These are phyloP conservation scores for Psittacula derbiana DNA, from an alignment of 2,797 vertebrate species.

Conservation along the genomic window DNA sequence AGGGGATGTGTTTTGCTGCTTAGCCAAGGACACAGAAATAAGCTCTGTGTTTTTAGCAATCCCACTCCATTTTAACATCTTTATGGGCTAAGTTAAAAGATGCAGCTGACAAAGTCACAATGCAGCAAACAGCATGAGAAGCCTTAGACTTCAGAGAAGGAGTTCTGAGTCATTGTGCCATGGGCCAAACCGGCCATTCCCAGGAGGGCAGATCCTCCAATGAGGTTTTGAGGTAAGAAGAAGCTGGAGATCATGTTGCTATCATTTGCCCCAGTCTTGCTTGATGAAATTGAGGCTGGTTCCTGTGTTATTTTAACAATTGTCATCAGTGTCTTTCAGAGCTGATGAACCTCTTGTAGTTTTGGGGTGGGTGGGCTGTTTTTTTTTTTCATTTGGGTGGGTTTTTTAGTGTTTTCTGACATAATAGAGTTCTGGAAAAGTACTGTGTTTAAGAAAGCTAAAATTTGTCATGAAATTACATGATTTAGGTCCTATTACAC, in stretches of 20 bases:
- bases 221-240: neutral
- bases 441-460: neutral
- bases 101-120: neutral
- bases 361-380: neutral
- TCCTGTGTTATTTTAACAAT: neutral
- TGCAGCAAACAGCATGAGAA: neutral
- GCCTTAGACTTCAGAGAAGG: neutral
- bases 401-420: neutral
- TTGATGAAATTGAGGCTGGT: neutral
- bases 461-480: neutral
- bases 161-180: neutral
- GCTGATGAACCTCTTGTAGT: neutral
- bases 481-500: neutral
- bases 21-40: neutral
- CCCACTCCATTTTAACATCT: neutral
- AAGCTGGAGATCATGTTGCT: neutral
- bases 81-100: neutral
- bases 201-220: neutral
- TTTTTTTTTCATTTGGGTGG: no score
- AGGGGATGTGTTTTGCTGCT: neutral
- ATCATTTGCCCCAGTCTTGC: neutral
- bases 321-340: neutral
- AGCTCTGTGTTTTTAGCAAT: neutral
- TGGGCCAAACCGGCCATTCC: accelerated
- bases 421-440: neutral